These are phyloP conservation scores for Osmerus eperlanus DNA, from an alignment of 2,113 vertebrate genomes.

Conservation along the genomic window DNA sequence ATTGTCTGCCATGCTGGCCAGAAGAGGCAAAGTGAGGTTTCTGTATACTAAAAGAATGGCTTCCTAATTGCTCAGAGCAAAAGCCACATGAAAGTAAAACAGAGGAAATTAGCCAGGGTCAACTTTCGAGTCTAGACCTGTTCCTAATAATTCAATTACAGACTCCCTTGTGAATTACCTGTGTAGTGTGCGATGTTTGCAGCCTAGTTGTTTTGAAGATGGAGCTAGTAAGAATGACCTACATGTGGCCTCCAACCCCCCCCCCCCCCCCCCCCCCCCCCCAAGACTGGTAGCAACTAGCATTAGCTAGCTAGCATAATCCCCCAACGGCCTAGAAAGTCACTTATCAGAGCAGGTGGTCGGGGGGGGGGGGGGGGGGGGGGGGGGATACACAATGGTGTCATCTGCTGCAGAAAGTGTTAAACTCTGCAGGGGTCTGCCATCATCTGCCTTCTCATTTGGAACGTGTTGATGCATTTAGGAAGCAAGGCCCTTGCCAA, in stretches of 20 bases:
- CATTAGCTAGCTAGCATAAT: conserved; percentile 48
- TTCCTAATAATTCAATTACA: conserved; percentile 47
- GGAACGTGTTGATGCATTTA: too few relatives aligned
- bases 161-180: conserved; percentile 30
- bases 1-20: conserved; percentile 13
- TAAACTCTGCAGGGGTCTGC: conserved; percentile 9
- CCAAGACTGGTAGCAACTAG: neutral
- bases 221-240: conserved; percentile 37
- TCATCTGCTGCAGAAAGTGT: conserved; percentile 38
- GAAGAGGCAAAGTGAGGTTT: neutral
- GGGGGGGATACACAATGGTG: neutral
- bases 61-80: too few relatives aligned
- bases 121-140: conserved; percentile 37
- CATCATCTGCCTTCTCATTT: too few relatives aligned
- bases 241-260: conserved; percentile 47
- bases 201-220: neutral
- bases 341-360: conserved; percentile 23
- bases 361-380: neutral
- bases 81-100: conserved; percentile 36
- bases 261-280: neutral
- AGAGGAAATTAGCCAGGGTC: conserved; percentile 55
- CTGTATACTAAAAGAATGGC: neutral
- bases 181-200: too few relatives aligned
- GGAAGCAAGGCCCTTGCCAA: too few relatives aligned
- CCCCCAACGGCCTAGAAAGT: conserved; percentile 60